Percentiles rank a stretch among this genome's conserved stretches.
These are phyloP conservation scores for Trachelus iudaicus DNA, from an alignment of 2,888 invertebrate species.

Conservation along the genomic window DNA sequence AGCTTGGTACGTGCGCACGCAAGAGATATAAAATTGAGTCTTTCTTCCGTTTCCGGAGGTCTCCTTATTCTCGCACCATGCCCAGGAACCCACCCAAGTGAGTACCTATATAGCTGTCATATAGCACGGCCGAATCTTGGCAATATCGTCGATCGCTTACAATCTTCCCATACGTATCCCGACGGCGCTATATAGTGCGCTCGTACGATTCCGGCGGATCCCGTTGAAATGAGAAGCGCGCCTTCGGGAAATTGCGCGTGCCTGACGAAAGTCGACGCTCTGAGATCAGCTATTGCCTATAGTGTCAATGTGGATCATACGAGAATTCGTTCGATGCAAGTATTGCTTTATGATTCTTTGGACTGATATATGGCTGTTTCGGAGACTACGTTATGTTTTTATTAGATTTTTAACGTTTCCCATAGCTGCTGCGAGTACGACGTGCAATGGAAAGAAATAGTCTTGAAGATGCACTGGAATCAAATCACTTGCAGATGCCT, in stretches of 20 bases:
- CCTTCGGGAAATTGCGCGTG: neutral
- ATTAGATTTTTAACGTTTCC: neutral
- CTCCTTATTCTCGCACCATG: neutral
- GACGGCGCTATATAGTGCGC: neutral
- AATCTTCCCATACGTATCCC: neutral
- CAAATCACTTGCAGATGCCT: neutral
- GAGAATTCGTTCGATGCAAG: neutral
- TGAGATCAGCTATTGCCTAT: neutral
- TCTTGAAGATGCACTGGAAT: neutral
- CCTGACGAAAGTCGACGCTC: neutral
- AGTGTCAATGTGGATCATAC: neutral
- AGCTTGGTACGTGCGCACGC: neutral
- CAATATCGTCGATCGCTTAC: neutral
- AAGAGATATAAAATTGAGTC: too few relatives aligned
- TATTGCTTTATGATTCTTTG: neutral
- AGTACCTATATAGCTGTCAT: neutral
- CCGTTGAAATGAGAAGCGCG: neutral
- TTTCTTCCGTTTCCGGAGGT: neutral
- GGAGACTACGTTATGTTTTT: neutral
- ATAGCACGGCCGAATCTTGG: neutral
- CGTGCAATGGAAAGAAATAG: neutral
- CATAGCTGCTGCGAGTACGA: neutral
- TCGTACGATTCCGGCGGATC: neutral
- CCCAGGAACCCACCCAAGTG: neutral
- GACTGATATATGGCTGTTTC: neutral